Conservation (phyloP, 92 coral and sea anemone species). For the Metridium senile region DNA sequence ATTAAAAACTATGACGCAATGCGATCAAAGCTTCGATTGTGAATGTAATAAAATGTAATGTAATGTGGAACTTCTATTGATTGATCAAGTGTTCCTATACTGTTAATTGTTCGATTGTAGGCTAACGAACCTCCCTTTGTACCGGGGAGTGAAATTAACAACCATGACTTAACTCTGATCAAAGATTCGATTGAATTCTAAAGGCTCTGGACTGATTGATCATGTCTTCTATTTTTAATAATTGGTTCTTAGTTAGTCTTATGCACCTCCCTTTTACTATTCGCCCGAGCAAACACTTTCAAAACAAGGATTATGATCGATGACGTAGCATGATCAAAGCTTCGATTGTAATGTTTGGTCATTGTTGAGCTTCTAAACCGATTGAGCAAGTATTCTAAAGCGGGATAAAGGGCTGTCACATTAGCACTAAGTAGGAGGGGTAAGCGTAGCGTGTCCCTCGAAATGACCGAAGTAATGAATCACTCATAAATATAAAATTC, state of each 20-base stretch:
- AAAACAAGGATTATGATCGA: background rate
- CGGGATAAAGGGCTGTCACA: conserved; percentile 8
- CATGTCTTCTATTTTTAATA: background rate
- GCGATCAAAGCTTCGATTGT: background rate
- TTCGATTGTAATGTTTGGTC: background rate
- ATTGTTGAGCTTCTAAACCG: conserved; percentile 6
- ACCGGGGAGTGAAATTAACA: no score
- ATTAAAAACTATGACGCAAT: background rate
- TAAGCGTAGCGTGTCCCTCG: background rate
- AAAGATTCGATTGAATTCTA: background rate
- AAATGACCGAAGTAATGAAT: background rate
- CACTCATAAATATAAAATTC: background rate
- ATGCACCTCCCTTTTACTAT: background rate
- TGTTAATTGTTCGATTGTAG: no score
- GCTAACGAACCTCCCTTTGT: background rate
- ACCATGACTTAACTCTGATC: no score
- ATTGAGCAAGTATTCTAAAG: background rate
- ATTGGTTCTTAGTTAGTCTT: background rate
- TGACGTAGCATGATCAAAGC: conserved; percentile 9
- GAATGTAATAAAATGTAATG: background rate
- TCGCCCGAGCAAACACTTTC: background rate
- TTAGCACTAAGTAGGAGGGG: background rate
- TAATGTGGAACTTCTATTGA: no score
- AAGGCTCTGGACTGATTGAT: background rate
- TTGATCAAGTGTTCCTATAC: no score